A percentile compares a stretch with the other conserved stretches of the same genome.
These are phyloP conservation scores for Camponotus vicinus DNA, from an alignment of 1,140 invertebrate genomes.

Conservation along the genomic window DNA sequence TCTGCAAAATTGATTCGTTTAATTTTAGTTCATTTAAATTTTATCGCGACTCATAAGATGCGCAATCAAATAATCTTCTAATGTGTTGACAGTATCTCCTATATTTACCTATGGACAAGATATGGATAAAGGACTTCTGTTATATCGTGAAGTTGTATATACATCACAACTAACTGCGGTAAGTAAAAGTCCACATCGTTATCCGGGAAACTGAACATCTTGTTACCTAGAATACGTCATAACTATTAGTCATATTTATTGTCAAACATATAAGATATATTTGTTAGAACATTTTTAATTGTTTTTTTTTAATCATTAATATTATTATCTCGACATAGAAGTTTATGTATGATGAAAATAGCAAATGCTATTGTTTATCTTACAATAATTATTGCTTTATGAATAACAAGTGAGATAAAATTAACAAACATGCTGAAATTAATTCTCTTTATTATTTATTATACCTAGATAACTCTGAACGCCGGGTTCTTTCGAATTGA, in stretches of 20 bases:
- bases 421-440: background rate
- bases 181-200: conserved; percentile 98
- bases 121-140: conserved; percentile 98
- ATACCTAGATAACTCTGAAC: conserved; percentile 97
- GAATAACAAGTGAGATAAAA: background rate
- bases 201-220: conserved; percentile 97
- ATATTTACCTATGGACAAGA: conserved; percentile 93
- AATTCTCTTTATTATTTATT: conserved; percentile 60
- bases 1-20: conserved; percentile 85
- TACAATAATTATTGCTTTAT: too few species aligned
- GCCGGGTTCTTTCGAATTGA: conserved; percentile 99
- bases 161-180: conserved; percentile 99
- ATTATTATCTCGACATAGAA: background rate
- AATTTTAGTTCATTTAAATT: background rate
- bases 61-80: background rate
- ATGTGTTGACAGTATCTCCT: background rate
- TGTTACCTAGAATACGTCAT: conserved; percentile 89
- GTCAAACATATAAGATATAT: background rate
- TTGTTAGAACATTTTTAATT: background rate
- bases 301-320: background rate
- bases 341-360: background rate
- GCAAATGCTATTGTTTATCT: background rate
- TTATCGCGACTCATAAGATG: background rate
- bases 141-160: conserved; percentile 98
- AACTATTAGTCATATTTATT: conserved; percentile 12